Evolutionary conservation across 2,113 vertebrate species (phyloP), one percentile per base, ranked within the genome.

Genomic region (Arvicanthis niloticus): DNA sequence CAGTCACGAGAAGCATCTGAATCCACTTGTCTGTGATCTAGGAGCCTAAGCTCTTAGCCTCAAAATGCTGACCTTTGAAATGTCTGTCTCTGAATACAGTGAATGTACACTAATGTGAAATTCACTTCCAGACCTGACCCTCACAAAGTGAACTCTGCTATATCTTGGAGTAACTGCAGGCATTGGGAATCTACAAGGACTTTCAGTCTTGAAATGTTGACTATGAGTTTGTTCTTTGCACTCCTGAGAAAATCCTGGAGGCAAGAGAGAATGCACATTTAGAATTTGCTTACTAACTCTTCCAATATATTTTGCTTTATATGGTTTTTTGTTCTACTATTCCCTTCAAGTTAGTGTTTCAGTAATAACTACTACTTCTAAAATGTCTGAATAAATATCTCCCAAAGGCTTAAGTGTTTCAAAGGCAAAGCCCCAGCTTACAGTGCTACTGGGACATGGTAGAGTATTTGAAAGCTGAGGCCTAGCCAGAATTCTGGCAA

Each of bases 11-110:
- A 40, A 51, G 13, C 77, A 62, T 89, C 75, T 93, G 75, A 95
- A 78, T n/a, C 42, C 53, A 21, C n/a, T 70, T 97, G 68, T 88
- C 17, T 65, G 56, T 91, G 62, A 75, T 75, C 94, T 93, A 51
- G 91, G 80, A 96, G 91, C 73, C 45, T 65, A 68, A 22, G 37
- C 40, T 86, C 82, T 37, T 60, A 87, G 42, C 26, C 42, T 70
- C 56, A 82, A 29, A 68, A 62, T 29, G 19, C 56, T 51, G 56
- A 68, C 19, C 62, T 76, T 94, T 81, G 78, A 87, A 92, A 82
- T 81, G 40, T 26, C 60, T 88, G 15, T 76, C 42, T 56, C 29
- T n/a, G 19, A 70, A 58, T 75, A 51, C 13, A 21, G 7, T 26
- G 34, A 60, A 48, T 22, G 40, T 22, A 93, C 96, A 80, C 81